Conservation (phyloP, 2,888 invertebrate species). For the Atherix ibis region DNA sequence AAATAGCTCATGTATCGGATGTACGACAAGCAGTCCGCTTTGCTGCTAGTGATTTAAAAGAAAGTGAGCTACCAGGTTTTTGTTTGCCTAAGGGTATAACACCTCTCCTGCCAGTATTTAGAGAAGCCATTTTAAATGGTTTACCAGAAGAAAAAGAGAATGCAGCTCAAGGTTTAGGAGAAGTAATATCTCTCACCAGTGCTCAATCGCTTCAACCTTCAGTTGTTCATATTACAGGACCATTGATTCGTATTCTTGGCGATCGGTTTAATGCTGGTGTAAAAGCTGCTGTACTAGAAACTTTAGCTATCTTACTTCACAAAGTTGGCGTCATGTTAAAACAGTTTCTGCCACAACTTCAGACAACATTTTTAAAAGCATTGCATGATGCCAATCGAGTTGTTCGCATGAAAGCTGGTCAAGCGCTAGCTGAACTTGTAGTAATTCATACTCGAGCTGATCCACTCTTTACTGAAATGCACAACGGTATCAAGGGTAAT, state of each 20-base stretch:
- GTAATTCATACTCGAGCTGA: slow-evolving; percentile 87
- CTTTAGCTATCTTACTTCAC: slow-evolving; percentile 74
- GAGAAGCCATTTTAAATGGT: slow-evolving; percentile 92
- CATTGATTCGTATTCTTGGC: slow-evolving; percentile 90
- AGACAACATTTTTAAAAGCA: slow-evolving; percentile 94
- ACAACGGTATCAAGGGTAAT: slow-evolving; percentile 64
- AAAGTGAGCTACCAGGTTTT: slow-evolving; percentile 72
- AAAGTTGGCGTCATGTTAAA: slow-evolving; percentile 93
- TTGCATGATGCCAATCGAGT: slow-evolving; percentile 75
- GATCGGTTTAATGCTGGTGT: slow-evolving; percentile 88
- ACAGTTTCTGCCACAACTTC: slow-evolving; percentile 95
- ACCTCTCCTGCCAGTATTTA: slow-evolving; percentile 85
- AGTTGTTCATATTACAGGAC: slow-evolving; percentile 94
- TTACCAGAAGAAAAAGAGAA: slow-evolving; percentile 90
- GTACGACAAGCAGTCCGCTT: slow-evolving; percentile 85
- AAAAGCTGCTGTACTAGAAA: slow-evolving; percentile 91
- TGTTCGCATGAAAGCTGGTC: slow-evolving; percentile 79
- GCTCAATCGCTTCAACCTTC: slow-evolving; percentile 83
- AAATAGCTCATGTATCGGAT: slow-evolving; percentile 74
- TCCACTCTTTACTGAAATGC: slow-evolving; percentile 85
- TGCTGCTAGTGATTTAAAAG: slow-evolving; percentile 72
- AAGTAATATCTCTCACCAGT: slow-evolving; percentile 46
- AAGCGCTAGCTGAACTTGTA: slow-evolving; percentile 74
- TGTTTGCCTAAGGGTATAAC: slow-evolving; percentile 89
- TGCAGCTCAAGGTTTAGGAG: slow-evolving; percentile 79